Evolutionary conservation across 2,888 invertebrate species (phyloP).

Genomic region (Lasius platythorax): DNA sequence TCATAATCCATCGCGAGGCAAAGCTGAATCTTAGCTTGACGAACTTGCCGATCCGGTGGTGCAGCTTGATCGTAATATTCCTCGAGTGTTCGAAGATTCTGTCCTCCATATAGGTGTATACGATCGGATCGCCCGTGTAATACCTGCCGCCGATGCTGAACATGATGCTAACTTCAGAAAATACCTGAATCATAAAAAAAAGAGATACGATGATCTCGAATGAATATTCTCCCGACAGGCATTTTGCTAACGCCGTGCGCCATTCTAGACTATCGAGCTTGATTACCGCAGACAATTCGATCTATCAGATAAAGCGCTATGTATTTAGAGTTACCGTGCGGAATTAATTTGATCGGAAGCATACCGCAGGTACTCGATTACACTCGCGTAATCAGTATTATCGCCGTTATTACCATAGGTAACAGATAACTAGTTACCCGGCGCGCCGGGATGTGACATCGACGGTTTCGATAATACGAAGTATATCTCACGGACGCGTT

Average conservation of each 20-base stretch:
- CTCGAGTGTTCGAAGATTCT: slow-evolving; percentile 93
- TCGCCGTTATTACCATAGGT: slow-evolving; percentile 60
- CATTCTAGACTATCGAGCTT: slow-evolving; percentile 5
- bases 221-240: background rate
- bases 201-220: background rate
- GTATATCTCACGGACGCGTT: slow-evolving; percentile 61
- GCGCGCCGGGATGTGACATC: slow-evolving; percentile 68
- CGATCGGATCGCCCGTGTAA: slow-evolving; percentile 92
- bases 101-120: slow-evolving; percentile 91
- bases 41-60: slow-evolving; percentile 93
- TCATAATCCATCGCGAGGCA: slow-evolving; percentile 94
- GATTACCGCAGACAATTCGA: slow-evolving; percentile 34
- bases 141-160: slow-evolving; percentile 94
- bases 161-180: slow-evolving; percentile 92
- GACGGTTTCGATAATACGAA: slow-evolving; percentile 76
- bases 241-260: background rate
- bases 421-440: slow-evolving; percentile 65
- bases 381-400: slow-evolving; percentile 55
- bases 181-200: slow-evolving; percentile 88
- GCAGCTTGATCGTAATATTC: slow-evolving; percentile 93
- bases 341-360: slow-evolving; percentile 56
- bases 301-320: slow-evolving; percentile 37
- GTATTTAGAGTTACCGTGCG: slow-evolving; percentile 38
- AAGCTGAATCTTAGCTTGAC: slow-evolving; percentile 93
- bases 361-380: slow-evolving; percentile 47